A percentile compares a stretch with the other conserved stretches of the same genome.
Evolutionary conservation across 1,140 invertebrate species (phyloP).

Genomic region (Limonius californicus): DNA sequence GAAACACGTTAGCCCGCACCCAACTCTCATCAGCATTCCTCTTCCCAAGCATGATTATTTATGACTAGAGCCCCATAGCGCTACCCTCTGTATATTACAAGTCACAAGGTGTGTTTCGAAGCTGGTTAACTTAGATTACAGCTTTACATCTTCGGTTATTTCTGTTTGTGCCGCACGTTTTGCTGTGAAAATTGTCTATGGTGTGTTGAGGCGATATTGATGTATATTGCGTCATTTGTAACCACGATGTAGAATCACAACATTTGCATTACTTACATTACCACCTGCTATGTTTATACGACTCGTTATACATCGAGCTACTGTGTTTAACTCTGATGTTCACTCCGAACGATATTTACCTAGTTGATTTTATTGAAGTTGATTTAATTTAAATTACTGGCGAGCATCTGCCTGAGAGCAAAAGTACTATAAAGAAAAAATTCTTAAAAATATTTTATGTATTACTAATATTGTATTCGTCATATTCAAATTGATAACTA

Average conservation of each 20-base stretch:
- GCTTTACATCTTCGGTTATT: not conserved
- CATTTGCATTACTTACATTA: constrained; percentile 14
- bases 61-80: not conserved
- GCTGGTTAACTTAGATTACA: not conserved
- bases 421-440: too few relatives aligned
- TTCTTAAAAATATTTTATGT: too few relatives aligned
- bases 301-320: not conserved
- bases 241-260: not conserved
- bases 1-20: constrained; percentile 10
- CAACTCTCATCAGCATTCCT: constrained; percentile 3
- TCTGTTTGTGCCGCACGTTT: not conserved
- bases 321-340: not conserved
- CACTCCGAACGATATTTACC: not conserved
- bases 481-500: too few relatives aligned
- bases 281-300: constrained; percentile 9
- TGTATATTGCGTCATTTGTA: not conserved
- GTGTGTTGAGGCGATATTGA: not conserved
- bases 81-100: not conserved
- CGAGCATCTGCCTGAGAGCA: too few relatives aligned
- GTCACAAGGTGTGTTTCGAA: not conserved
- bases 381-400: not conserved
- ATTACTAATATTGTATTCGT: too few relatives aligned
- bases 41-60: not conserved
- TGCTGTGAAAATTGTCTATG: not conserved
- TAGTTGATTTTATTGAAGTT: not conserved